phyloP scores from a whole-genome alignment of 2,888 invertebrate genomes.

The Carcina quercana region DNA sequence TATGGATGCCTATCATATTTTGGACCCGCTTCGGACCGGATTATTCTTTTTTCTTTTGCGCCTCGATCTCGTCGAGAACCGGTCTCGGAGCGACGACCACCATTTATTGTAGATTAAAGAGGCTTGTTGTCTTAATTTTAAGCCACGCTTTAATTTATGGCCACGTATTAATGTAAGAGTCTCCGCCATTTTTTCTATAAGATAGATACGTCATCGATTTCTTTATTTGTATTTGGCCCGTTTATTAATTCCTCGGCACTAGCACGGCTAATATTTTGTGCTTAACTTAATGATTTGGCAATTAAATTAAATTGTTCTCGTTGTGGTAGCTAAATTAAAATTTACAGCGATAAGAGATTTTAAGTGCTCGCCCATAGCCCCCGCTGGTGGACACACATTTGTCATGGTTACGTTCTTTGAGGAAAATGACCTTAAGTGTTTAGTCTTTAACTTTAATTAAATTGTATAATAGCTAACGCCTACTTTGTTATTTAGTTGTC shows the following conservation, averaged over 20 bases:
- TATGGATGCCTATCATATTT: constrained; percentile 75
- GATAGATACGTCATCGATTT: constrained; percentile 62
- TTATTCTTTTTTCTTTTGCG: constrained; percentile 69
- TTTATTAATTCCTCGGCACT: constrained; percentile 59
- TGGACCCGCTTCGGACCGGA: constrained; percentile 71
- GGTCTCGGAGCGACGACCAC: constrained; percentile 67
- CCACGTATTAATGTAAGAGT: constrained; percentile 61
- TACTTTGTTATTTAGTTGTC: constrained; percentile 5
- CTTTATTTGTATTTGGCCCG: constrained; percentile 51
- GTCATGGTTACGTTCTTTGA: constrained; percentile 34
- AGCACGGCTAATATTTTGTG: constrained; percentile 68
- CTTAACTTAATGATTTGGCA: constrained; percentile 73
- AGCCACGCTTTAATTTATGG: constrained; percentile 71
- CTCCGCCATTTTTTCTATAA: constrained; percentile 60
- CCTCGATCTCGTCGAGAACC: constrained; percentile 62
- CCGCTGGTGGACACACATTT: constrained; percentile 32
- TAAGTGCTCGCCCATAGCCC: constrained; percentile 38
- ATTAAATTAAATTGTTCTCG: constrained; percentile 71
- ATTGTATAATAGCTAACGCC: constrained; percentile 18
- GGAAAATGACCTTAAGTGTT: constrained; percentile 28
- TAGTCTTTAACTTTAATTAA: constrained; percentile 21
- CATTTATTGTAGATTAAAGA: constrained; percentile 76
- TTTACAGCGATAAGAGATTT: constrained; percentile 58
- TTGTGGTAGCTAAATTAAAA: constrained; percentile 70
- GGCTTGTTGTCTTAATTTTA: constrained; percentile 76